phyloP scores from a whole-genome alignment of 1,140 invertebrate genomes.

The Apolygus lucorum region DNA sequence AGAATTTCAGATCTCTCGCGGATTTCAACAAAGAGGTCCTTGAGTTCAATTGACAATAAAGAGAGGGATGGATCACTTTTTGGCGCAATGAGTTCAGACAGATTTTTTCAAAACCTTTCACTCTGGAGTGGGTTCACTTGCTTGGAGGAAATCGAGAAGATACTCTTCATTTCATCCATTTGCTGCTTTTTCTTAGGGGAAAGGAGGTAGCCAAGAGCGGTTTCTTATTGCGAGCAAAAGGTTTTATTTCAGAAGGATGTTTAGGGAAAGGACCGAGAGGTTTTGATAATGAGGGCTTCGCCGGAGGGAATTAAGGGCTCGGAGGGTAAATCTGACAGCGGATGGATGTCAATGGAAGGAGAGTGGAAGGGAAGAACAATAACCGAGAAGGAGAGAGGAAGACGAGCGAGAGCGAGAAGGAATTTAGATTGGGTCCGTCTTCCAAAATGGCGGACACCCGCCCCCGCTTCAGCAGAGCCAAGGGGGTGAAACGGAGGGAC shows the following conservation, averaged over 20 bases:
- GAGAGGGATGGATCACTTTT: too few relatives aligned
- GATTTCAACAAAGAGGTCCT: too few relatives aligned
- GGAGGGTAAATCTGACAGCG: conserved; percentile 14
- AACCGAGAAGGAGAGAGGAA: not conserved
- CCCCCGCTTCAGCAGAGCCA: conserved; percentile 5
- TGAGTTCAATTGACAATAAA: too few relatives aligned
- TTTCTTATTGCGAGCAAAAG: not conserved
- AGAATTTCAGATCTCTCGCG: too few relatives aligned
- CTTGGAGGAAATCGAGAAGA: not conserved
- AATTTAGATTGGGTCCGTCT: conserved; percentile 32
- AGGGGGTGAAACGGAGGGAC: conserved; percentile 27
- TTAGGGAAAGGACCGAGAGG: conserved; percentile 6
- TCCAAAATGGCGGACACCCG: conserved; percentile 26
- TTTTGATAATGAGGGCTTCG: conserved; percentile 14
- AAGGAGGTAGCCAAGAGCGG: not conserved
- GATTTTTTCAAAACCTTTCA: not conserved
- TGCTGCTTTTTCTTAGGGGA: not conserved
- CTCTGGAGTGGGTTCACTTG: not conserved
- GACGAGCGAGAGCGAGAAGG: conserved; percentile 24
- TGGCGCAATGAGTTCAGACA: not conserved
- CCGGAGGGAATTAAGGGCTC: conserved; percentile 10
- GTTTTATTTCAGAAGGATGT: conserved; percentile 14
- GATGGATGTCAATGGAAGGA: conserved; percentile 7
- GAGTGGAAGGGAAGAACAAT: conserved; percentile 5
- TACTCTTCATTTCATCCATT: not conserved